Conservation (phyloP, 64 coral and sea anemone species). For the Porites lutea region DNA sequence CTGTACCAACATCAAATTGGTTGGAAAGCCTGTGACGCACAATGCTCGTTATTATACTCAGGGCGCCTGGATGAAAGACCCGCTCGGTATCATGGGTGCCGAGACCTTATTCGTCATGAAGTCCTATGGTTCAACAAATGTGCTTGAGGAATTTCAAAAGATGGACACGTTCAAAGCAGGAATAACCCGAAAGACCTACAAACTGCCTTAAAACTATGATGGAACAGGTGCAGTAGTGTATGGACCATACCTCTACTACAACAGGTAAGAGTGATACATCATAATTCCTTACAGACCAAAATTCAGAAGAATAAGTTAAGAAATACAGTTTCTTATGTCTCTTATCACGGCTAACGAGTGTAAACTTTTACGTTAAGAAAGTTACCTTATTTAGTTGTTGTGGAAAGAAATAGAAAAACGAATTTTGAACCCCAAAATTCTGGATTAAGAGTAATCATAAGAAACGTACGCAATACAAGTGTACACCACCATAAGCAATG, state of each 20-base stretch:
- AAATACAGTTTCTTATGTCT: no score
- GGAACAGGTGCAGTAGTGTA: constrained; percentile 69
- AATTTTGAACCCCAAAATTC: no score
- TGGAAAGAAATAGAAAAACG: no score
- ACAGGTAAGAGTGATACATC: no score
- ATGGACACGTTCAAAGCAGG: constrained; percentile 51
- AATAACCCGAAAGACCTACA: constrained; percentile 6
- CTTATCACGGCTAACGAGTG: no score
- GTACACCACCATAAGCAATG: no score
- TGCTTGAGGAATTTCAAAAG: constrained; percentile 1
- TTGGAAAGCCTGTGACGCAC: constrained; percentile 56
- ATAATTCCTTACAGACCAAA: no score
- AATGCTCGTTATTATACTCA: background rate
- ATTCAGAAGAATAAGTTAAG: no score
- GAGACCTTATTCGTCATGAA: constrained; percentile 56
- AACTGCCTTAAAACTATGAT: constrained; percentile 24
- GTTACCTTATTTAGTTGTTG: no score
- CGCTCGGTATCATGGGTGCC: constrained; percentile 45
- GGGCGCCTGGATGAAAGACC: constrained; percentile 66
- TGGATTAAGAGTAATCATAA: no score
- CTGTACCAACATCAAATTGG: constrained; percentile 35
- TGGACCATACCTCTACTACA: background rate
- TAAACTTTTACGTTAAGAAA: no score
- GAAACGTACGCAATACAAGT: no score
- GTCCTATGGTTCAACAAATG: background rate